Conservation (phyloP, 2,888 invertebrate species). For the Pelosia muscerda region DNA sequence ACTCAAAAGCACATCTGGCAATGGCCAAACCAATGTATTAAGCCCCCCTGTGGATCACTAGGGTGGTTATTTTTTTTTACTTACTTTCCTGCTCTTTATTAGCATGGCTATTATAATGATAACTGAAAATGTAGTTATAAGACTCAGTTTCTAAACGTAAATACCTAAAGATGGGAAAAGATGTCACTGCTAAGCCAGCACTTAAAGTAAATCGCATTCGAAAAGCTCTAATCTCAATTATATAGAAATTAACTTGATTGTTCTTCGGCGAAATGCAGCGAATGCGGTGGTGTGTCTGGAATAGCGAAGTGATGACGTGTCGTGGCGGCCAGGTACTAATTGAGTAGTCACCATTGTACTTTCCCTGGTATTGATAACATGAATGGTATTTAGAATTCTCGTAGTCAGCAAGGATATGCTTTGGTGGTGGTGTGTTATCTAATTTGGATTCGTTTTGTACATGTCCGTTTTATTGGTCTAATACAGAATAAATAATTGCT, state of each 20-base stretch:
- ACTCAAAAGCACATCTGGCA: slow-evolving; percentile 3
- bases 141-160: background rate
- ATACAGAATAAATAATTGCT: no score
- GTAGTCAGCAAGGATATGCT: slow-evolving; percentile 18
- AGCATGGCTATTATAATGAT: background rate
- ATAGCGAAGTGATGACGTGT: slow-evolving; percentile 47
- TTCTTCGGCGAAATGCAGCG: slow-evolving; percentile 39
- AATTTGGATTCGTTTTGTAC: no score
- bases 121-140: background rate
- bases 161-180: background rate
- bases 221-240: slow-evolving; percentile 19
- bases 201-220: background rate
- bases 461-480: no score
- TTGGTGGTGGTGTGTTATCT: background rate
- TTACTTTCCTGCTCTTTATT: background rate
- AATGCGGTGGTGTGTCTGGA: slow-evolving; percentile 9
- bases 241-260: slow-evolving; percentile 32
- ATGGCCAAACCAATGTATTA: background rate
- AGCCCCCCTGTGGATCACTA: background rate
- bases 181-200: background rate
- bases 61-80: background rate
- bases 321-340: slow-evolving; percentile 32
- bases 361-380: slow-evolving; percentile 36
- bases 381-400: slow-evolving; percentile 25
- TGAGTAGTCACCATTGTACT: slow-evolving; percentile 26